These are phyloP conservation scores for Perca schrenkii DNA, from an alignment of 2,113 vertebrate species.

Conservation along the genomic window DNA sequence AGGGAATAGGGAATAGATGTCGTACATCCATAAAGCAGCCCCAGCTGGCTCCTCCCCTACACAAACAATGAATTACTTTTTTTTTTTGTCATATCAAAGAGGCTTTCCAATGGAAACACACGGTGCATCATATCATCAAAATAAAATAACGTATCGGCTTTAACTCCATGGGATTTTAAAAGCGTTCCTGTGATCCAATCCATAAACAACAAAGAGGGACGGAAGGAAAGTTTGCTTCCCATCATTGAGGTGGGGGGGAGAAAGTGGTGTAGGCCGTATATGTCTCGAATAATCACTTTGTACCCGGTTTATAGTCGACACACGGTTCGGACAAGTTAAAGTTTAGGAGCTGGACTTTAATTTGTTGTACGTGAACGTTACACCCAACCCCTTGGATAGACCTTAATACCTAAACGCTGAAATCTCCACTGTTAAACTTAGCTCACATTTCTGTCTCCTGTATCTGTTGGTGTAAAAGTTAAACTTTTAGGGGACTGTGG, in stretches of 20 bases:
- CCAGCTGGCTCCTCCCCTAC: background rate
- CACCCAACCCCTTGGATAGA: no score
- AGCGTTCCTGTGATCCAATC: no score
- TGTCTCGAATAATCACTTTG: background rate
- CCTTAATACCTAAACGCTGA: background rate
- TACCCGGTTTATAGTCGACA: no score
- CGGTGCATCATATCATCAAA: background rate
- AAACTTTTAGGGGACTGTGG: no score
- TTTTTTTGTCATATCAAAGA: background rate
- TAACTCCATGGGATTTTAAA: background rate
- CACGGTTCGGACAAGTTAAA: background rate
- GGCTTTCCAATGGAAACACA: background rate
- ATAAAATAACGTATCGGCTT: background rate
- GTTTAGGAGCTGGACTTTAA: background rate
- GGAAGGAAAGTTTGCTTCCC: background rate
- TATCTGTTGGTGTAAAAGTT: background rate
- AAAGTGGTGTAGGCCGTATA: no score
- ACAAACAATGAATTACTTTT: background rate
- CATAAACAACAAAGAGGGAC: background rate
- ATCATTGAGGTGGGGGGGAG: background rate
- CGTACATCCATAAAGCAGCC: background rate
- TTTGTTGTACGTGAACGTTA: no score
- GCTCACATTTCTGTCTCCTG: background rate
- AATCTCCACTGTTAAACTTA: background rate
- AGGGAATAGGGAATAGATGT: background rate